These are phyloP conservation scores for Phocides pigmalion DNA, from an alignment of 1,140 invertebrate species.

Conservation along the genomic window DNA sequence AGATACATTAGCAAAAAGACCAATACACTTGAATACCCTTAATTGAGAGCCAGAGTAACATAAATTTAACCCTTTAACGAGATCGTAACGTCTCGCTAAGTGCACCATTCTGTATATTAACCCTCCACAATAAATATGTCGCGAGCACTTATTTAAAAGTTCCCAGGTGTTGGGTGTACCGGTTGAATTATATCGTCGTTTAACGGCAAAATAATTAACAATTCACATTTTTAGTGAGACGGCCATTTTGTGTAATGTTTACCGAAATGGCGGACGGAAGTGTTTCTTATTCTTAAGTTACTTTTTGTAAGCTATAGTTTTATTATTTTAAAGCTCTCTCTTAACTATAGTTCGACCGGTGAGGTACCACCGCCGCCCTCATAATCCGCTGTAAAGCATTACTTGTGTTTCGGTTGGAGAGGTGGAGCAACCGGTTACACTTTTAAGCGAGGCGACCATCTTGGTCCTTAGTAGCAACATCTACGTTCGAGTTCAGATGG, in stretches of 20 bases:
- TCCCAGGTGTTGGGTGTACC: conserved; percentile 41
- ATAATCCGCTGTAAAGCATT: too few species aligned
- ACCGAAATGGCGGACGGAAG: neutral
- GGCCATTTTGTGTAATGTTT: conserved; percentile 5
- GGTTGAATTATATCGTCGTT: conserved; percentile 35
- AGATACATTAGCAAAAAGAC: neutral
- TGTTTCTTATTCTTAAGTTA: too few species aligned
- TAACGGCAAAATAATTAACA: conserved; percentile 37
- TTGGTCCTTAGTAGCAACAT: too few species aligned
- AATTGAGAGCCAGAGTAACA: conserved; percentile 22
- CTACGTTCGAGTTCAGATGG: too few species aligned
- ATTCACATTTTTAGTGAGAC: conserved; percentile 21
- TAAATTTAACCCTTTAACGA: conserved; percentile 33
- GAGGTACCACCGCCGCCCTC: too few species aligned
- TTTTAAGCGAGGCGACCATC: too few species aligned
- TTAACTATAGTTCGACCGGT: too few species aligned
- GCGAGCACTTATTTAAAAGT: conserved; percentile 49
- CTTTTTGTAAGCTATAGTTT: too few species aligned
- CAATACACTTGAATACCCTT: conserved; percentile 9
- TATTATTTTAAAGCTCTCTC: too few species aligned
- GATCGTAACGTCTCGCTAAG: conserved; percentile 20
- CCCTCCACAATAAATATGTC: conserved; percentile 55
- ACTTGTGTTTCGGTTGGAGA: too few species aligned
- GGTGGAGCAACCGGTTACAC: too few species aligned
- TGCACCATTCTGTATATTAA: conserved; percentile 49